Percentiles rank a stretch among this genome's conserved stretches.
phyloP scores from a whole-genome alignment of 2,113 vertebrate genomes.

The Lycocorax pyrrhopterus region DNA sequence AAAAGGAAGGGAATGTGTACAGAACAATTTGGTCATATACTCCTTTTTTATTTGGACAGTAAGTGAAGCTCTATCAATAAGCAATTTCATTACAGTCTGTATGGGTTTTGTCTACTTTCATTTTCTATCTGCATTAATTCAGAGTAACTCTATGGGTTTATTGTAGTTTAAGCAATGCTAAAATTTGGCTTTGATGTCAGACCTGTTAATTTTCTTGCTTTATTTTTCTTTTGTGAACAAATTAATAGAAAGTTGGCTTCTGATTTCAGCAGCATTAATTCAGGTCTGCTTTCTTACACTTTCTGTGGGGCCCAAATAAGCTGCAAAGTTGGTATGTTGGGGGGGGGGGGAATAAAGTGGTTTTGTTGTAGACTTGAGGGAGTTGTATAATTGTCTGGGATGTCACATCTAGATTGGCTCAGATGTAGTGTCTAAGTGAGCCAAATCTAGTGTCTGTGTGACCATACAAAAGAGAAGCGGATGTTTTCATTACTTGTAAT shows the following conservation, averaged over 20 bases:
- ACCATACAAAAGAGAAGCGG: background rate
- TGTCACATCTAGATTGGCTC: background rate
- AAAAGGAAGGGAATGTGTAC: constrained; percentile 22
- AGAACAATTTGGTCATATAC: background rate
- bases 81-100: constrained; percentile 30
- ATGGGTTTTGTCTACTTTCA: constrained; percentile 23
- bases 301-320: background rate
- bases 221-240: background rate
- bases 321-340: background rate
- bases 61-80: constrained; percentile 43
- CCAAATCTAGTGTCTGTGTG: background rate
- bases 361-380: background rate
- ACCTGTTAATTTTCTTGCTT: background rate
- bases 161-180: background rate
- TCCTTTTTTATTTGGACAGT: constrained; percentile 12
- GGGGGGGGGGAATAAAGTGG: background rate
- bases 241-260: background rate
- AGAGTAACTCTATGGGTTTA: background rate
- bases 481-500: background rate
- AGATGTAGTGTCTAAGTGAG: background rate
- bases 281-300: background rate
- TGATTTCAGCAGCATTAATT: background rate
- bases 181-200: background rate
- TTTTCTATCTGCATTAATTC: constrained; percentile 14
- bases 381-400: background rate